phyloP scores from a whole-genome alignment of 2,888 invertebrate species.

The Euphydryas editha region DNA sequence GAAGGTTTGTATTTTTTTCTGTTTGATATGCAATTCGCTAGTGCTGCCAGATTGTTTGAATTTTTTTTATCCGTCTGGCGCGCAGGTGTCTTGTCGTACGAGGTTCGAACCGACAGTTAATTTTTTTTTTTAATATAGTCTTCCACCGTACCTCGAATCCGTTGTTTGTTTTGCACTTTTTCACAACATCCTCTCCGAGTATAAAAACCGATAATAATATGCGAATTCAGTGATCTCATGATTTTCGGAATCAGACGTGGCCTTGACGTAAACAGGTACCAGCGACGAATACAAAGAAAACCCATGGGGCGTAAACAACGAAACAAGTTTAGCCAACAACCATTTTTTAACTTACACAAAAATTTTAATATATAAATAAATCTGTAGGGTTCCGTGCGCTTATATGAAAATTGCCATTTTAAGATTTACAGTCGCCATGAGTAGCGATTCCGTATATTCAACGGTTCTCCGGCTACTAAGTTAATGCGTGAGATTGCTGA shows the following conservation, averaged over 20 bases:
- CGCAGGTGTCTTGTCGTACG: conserved; percentile 69
- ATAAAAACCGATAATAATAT: conserved; percentile 42
- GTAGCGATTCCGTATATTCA: conserved; percentile 49
- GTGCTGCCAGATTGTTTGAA: conserved; percentile 40
- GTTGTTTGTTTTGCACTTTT: conserved; percentile 67
- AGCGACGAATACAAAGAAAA: conserved; percentile 26
- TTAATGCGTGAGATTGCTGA: conserved; percentile 43
- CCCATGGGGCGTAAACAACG: conserved; percentile 25
- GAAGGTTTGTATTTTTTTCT: conserved; percentile 36
- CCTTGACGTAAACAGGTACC: conserved; percentile 39
- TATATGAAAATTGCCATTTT: conserved; percentile 9
- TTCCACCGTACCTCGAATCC: conserved; percentile 59
- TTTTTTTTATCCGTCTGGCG: conserved; percentile 74
- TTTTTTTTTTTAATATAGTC: conserved; percentile 62
- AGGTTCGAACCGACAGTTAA: conserved; percentile 53
- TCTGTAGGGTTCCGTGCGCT: not conserved
- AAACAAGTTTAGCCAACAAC: conserved; percentile 14
- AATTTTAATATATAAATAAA: not conserved
- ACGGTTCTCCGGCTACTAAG: conserved; percentile 54
- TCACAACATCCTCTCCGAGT: conserved; percentile 52
- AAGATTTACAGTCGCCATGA: not conserved
- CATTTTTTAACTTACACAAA: not conserved
- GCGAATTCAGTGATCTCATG: conserved; percentile 43
- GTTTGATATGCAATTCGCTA: conserved; percentile 35
- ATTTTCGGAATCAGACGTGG: conserved; percentile 36